Base-by-base conservation (phyloP, 2,888 invertebrate genomes). In the Chaitophorus viminalis region DNA sequence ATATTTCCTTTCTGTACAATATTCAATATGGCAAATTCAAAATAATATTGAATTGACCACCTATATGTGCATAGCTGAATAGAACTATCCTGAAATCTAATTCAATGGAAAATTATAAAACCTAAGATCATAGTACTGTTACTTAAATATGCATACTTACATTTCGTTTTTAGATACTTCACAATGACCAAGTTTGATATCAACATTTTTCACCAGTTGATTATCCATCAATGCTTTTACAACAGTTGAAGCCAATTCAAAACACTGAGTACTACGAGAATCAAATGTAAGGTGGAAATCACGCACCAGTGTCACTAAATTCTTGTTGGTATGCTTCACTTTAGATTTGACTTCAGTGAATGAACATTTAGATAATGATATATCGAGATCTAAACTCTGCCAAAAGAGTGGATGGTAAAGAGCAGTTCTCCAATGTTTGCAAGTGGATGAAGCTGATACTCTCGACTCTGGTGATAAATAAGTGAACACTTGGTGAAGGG, bases 341-440 rank as follows among this genome's bases (percentile, higher is more conserved):
- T 89, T 89, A 1, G 87, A 76, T 46, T 86, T 65, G 72, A 86
- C 70, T 33, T 82, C 78, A 25, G 60, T 46, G 46, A 75, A 76
- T 9, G 86, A 87, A 54, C 31, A 68, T 31, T 21, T 77, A 17
- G 76, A 21, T 39, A 91, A 88, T 74, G 90, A 89, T 36, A 90
- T 90, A 46, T 91, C 91, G 82, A 92, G 92, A 76, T 91, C 91
- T 70, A 92, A 91, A 89, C 91, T 91, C 86, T 92, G 92, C 92
- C 92, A 92, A 89, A 92, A 92, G 89, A 91, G 91, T 81, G 92
- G 92, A 90, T 92, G 92, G 90, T 92, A 92, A 88, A 93, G 91
- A 89, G 92, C 91, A 89, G 91, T 91, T 88, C 94, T 92, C 94
- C 94, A 94, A 91, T 92, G 91, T 91, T 92, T 93, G 90, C 94